Base-by-base conservation (phyloP, 2,797 vertebrate species). In the Apodemus agrarius region DNA sequence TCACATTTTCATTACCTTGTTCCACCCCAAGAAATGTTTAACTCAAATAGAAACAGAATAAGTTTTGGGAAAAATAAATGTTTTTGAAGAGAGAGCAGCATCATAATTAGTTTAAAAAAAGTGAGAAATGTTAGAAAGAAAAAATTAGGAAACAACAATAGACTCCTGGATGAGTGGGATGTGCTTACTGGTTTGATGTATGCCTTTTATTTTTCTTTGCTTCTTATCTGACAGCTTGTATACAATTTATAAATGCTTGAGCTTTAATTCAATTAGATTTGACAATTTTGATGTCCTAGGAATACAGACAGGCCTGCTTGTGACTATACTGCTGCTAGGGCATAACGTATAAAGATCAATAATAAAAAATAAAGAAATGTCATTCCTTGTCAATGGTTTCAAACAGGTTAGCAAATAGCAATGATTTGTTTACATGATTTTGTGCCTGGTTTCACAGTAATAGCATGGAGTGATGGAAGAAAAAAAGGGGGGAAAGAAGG, bases 251-350 rank as follows among this genome's bases (percentile, higher is more conserved):
- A 94, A 89, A 69, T 76, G 29, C 57, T 65, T 87, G 22, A 91
- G 94, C n/a, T 96, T 95, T 92, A 90, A 97, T 96, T 96, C 94
- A 94, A 94, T 97, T 97, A 93, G 19, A 43, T 94, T 90, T 94
- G 93, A 97, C 82, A 97, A 94, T 74, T 97, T 84, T 95, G 76
- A 92, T 97, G 29, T 83, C 49, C 89, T 26, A 59, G 72, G 59
- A n/a, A 29, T 91, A 16, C 87, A 75, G 79, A 63, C 37, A 96
- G 37, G 22, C 72, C 26, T 59, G 19, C 1, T n/a, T 93, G 49
- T 65, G 31, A 89, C 65, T 93, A 26, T 13, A 82, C 10, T 61
- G 16, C 63, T 92, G 1, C 59, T 85, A 34, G 76, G 29, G 43
- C 5, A 9, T 76, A 86, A 95, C 95, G 46, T 74, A 54, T 96